Conservation (phyloP, 2,113 vertebrate genomes). For the Aspiorhynchus laticeps region DNA sequence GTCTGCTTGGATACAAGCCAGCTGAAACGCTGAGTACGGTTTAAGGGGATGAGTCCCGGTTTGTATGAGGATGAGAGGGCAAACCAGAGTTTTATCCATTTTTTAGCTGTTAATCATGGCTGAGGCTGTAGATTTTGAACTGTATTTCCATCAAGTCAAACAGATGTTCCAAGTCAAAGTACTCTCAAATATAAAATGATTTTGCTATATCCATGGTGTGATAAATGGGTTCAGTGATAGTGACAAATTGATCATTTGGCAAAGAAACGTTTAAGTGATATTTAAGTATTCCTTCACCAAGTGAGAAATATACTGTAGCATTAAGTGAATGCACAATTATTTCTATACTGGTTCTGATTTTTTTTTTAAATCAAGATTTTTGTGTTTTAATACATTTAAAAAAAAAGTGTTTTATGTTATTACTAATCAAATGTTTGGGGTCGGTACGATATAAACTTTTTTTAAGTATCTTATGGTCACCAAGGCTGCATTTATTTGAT, state of each 20-base stretch:
- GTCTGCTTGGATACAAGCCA: constrained; percentile 62
- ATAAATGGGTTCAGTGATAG: neutral
- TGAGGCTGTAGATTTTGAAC: constrained; percentile 4
- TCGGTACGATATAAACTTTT: neutral
- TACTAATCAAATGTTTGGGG: neutral
- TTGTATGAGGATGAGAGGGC: constrained; percentile 38
- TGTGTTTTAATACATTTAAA: neutral
- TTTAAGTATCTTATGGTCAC: neutral
- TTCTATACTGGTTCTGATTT: neutral
- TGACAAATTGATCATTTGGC: neutral
- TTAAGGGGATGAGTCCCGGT: constrained; percentile 40
- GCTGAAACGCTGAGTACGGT: constrained; percentile 48
- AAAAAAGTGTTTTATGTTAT: neutral
- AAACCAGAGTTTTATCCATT: constrained; percentile 34
- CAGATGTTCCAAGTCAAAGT: neutral
- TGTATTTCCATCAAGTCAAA: neutral
- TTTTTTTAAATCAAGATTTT: neutral
- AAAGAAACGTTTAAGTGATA: neutral
- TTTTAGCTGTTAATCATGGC: constrained; percentile 19
- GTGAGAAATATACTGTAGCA: neutral
- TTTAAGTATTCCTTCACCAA: neutral
- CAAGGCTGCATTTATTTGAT: neutral
- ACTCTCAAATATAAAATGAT: neutral
- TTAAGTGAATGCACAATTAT: neutral
- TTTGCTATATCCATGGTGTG: neutral